These are phyloP conservation scores for Selenia dentaria DNA, from an alignment of 2,888 invertebrate species.

Conservation along the genomic window DNA sequence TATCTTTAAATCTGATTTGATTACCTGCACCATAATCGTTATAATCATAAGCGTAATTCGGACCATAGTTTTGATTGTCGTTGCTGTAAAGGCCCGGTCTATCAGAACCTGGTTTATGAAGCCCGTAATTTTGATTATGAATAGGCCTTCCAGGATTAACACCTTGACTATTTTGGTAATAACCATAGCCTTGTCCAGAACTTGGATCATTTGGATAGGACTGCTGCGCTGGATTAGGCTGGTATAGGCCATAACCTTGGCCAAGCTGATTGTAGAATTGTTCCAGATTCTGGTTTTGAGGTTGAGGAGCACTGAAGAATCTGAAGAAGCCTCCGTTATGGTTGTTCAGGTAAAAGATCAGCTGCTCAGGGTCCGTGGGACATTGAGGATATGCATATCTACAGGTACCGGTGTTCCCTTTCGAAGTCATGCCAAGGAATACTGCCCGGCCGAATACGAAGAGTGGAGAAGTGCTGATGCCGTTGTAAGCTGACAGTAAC, in stretches of 20 bases:
- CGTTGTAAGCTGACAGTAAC: slow-evolving; percentile 83
- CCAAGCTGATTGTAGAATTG: slow-evolving; percentile 66
- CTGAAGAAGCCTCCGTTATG: slow-evolving; percentile 94
- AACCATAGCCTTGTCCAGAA: slow-evolving; percentile 26
- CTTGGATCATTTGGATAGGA: slow-evolving; percentile 21
- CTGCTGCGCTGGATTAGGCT: slow-evolving; percentile 21
- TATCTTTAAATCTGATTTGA: slow-evolving; percentile 36
- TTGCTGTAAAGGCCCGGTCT: slow-evolving; percentile 27
- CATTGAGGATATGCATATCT: slow-evolving; percentile 89
- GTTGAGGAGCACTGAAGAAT: slow-evolving; percentile 84
- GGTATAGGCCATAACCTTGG: slow-evolving; percentile 32
- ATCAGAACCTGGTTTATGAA: neutral
- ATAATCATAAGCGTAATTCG: slow-evolving; percentile 44
- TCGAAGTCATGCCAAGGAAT: slow-evolving; percentile 89
- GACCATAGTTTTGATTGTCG: slow-evolving; percentile 42
- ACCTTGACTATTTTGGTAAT: slow-evolving; percentile 15
- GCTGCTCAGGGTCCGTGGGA: slow-evolving; percentile 88
- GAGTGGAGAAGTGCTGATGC: slow-evolving; percentile 85
- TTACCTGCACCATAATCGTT: slow-evolving; percentile 37
- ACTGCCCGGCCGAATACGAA: slow-evolving; percentile 91
- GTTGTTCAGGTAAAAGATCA: slow-evolving; percentile 92
- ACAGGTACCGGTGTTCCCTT: slow-evolving; percentile 84
- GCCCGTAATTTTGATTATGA: neutral
- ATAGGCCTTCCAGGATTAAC: slow-evolving; percentile 22
- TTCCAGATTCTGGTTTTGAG: slow-evolving; percentile 55